A percentile compares a stretch with the other conserved stretches of the same genome.
Evolutionary conservation across 2,113 vertebrate genomes (phyloP).

Genomic region (Notiomystis cincta): DNA sequence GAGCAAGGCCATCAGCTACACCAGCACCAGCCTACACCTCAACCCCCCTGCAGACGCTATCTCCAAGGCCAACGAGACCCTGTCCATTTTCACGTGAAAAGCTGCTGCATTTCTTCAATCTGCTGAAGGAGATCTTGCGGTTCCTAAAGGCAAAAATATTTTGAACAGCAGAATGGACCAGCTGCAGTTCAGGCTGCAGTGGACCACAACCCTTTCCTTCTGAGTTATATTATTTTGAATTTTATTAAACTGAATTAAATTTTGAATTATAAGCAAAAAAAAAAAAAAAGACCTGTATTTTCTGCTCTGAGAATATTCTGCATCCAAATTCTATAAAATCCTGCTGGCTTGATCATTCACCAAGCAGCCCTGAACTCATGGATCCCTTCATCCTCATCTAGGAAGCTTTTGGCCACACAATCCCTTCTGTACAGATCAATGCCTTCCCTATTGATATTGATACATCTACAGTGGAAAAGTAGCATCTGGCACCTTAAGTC

Average conservation of each 20-base stretch:
- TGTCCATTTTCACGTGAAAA: not conserved
- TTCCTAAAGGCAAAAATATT: not conserved
- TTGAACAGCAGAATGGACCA: not conserved
- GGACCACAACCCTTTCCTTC: not conserved
- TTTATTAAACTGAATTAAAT: not conserved
- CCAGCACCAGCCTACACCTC: not conserved
- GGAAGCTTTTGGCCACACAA: not conserved
- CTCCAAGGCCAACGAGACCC: fast-evolving
- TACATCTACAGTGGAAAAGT: not conserved
- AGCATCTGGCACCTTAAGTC: not conserved
- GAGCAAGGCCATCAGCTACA: fast-evolving
- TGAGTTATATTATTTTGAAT: not conserved
- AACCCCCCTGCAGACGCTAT: fast-evolving
- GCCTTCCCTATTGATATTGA: not conserved
- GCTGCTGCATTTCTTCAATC: not conserved
- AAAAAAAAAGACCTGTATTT: not conserved
- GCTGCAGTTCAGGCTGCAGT: not conserved
- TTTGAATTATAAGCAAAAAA: not conserved
- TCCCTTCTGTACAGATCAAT: not conserved
- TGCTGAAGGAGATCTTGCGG: not conserved
- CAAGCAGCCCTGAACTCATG: not conserved
- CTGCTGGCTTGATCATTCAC: not conserved
- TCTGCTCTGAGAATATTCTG: not conserved
- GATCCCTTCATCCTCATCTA: not conserved
- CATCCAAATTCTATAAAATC: not conserved